Evolutionary conservation across 2,113 vertebrate species (phyloP).

Genomic region (Chionodraco myersi): DNA sequence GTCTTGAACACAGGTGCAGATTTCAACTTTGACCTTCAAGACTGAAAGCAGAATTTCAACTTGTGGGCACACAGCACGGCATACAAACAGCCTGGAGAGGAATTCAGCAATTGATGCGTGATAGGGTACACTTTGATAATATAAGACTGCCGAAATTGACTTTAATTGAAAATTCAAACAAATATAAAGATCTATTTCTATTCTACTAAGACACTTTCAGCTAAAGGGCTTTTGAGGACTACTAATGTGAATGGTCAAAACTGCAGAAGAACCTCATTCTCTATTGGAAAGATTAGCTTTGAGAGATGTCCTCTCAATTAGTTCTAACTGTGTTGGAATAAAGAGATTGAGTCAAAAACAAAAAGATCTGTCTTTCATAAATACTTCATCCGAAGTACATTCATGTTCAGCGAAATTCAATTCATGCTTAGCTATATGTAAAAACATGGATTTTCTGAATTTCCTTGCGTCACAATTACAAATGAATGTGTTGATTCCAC

Average conservation of each 20-base stretch:
- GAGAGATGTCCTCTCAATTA: background rate
- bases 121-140: slow-evolving; percentile 4
- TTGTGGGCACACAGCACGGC: slow-evolving; percentile 14
- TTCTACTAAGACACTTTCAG: background rate
- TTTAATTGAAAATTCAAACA: background rate
- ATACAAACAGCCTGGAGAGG: slow-evolving; percentile 12
- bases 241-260: background rate
- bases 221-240: background rate
- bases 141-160: background rate
- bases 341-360: background rate
- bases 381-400: too few species aligned
- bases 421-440: too few species aligned
- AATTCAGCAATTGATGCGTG: slow-evolving; percentile 26
- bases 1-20: slow-evolving; percentile 82
- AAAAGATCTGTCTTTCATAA: background rate
- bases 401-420: background rate
- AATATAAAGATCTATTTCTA: background rate
- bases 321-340: background rate
- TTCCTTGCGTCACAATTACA: background rate
- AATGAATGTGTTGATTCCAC: background rate
- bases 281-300: background rate
- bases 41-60: slow-evolving; percentile 49
- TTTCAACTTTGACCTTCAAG: slow-evolving; percentile 78
- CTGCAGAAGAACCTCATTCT: background rate
- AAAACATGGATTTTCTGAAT: background rate